phyloP scores from a whole-genome alignment of 2,888 invertebrate genomes.

The Thecophora atra region DNA sequence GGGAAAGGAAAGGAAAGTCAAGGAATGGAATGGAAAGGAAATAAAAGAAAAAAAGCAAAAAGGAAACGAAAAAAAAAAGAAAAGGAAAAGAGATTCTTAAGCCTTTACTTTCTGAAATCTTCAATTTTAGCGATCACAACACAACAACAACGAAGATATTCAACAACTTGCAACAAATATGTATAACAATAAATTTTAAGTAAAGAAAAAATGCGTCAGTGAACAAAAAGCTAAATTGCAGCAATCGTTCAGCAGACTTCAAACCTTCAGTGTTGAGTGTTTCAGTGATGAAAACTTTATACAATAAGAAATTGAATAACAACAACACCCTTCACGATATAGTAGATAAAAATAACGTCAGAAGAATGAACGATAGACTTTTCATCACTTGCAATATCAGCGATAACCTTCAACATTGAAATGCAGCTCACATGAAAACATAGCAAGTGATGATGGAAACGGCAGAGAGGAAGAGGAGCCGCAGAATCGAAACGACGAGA shows the following conservation, averaged over 20 bases:
- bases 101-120: too few species aligned
- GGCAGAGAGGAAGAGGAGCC: not conserved
- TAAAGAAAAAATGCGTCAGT: too few species aligned
- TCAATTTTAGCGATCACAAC: too few species aligned
- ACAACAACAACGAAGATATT: too few species aligned
- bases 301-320: not conserved
- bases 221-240: too few species aligned
- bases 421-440: constrained; percentile 11
- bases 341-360: not conserved
- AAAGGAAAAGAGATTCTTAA: too few species aligned
- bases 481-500: not conserved
- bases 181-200: too few species aligned
- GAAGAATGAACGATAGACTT: constrained; percentile 18
- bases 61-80: too few species aligned
- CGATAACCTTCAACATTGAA: constrained; percentile 29
- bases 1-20: not conserved
- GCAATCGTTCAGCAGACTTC: too few species aligned
- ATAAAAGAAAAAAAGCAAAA: too few species aligned
- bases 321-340: not conserved
- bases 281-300: not conserved
- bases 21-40: too few species aligned
- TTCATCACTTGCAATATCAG: constrained; percentile 27
- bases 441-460: not conserved
- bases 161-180: too few species aligned
- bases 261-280: not conserved